phyloP scores from a whole-genome alignment of 2,888 invertebrate species.

The Hemicrepidius hirtus region DNA sequence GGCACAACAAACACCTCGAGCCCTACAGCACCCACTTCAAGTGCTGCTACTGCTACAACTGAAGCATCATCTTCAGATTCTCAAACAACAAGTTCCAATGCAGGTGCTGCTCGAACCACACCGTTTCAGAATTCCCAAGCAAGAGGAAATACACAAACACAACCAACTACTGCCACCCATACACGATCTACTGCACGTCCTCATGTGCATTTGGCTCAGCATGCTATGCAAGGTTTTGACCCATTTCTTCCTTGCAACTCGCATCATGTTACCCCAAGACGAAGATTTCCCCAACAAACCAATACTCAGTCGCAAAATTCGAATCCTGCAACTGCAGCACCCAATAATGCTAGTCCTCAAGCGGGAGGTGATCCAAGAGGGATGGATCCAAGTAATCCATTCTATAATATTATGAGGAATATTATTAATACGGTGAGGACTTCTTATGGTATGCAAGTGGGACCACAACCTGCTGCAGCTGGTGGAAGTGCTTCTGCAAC shows the following conservation, averaged over 20 bases:
- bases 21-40: constrained; percentile 53
- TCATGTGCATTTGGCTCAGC: constrained; percentile 79
- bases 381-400: constrained; percentile 47
- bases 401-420: constrained; percentile 62
- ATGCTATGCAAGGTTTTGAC: constrained; percentile 77
- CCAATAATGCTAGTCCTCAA: constrained; percentile 42
- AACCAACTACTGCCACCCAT: constrained; percentile 82
- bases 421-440: constrained; percentile 60
- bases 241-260: constrained; percentile 84
- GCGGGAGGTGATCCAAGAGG: constrained; percentile 10
- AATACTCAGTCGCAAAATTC: not conserved
- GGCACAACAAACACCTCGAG: constrained; percentile 55
- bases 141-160: constrained; percentile 79
- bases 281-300: constrained; percentile 1
- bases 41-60: constrained; percentile 28
- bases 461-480: constrained; percentile 1
- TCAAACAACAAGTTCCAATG: constrained; percentile 43
- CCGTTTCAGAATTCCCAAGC: constrained; percentile 72
- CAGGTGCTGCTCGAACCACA: constrained; percentile 57
- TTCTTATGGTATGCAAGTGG: constrained; percentile 50
- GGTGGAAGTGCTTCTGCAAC: not conserved
- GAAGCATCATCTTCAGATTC: constrained; percentile 39
- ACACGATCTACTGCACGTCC: constrained; percentile 80
- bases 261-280: constrained; percentile 76
- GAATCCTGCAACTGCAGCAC: not conserved